Percentiles rank a stretch among this genome's conserved stretches.
Evolutionary conservation across 37 sponge, comb jelly and placozoan species (phyloP).

Genomic region (Spongia lamella): DNA sequence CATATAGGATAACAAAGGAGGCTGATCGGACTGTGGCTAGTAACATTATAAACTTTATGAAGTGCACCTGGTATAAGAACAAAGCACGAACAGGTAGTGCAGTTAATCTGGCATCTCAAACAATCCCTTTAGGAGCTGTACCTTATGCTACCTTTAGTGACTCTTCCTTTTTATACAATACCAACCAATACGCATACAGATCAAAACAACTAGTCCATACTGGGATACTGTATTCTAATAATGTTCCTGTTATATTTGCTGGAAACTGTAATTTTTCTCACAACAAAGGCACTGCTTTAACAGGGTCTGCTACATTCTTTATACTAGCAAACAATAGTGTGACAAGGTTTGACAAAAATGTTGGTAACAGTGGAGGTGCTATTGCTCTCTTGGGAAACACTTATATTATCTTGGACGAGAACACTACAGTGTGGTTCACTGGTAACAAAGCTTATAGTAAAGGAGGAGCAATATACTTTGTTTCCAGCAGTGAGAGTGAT

Average conservation of each 20-base stretch:
- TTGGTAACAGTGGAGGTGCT: slow-evolving; percentile 21
- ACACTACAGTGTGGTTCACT: not conserved
- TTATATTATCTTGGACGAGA: not conserved
- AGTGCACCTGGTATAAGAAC: slow-evolving; percentile 28
- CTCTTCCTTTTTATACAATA: slow-evolving; percentile 20
- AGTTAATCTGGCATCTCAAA: slow-evolving; percentile 16
- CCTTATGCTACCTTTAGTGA: slow-evolving; percentile 16
- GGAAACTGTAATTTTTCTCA: not conserved
- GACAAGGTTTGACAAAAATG: slow-evolving; percentile 1
- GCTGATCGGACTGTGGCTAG: not conserved
- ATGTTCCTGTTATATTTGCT: slow-evolving; percentile 15
- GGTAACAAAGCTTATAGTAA: slow-evolving; percentile 8
- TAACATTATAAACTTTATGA: slow-evolving; percentile 29
- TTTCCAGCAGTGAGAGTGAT: slow-evolving; percentile 16
- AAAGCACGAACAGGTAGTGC: slow-evolving; percentile 45
- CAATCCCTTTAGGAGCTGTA: not conserved
- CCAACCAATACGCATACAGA: not conserved
- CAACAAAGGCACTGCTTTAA: slow-evolving; percentile 23
- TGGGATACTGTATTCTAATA: slow-evolving; percentile 47
- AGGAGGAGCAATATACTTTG: slow-evolving; percentile 34
- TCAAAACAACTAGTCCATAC: not conserved
- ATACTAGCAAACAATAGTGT: not conserved
- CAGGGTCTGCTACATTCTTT: not conserved
- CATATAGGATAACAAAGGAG: slow-evolving; percentile 18
- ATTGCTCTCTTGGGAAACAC: slow-evolving; percentile 18